Evolutionary conservation across 2,888 invertebrate genomes (phyloP), one percentile per base, ranked within the genome.

Genomic region (Hermaeophaga mercurialis): DNA sequence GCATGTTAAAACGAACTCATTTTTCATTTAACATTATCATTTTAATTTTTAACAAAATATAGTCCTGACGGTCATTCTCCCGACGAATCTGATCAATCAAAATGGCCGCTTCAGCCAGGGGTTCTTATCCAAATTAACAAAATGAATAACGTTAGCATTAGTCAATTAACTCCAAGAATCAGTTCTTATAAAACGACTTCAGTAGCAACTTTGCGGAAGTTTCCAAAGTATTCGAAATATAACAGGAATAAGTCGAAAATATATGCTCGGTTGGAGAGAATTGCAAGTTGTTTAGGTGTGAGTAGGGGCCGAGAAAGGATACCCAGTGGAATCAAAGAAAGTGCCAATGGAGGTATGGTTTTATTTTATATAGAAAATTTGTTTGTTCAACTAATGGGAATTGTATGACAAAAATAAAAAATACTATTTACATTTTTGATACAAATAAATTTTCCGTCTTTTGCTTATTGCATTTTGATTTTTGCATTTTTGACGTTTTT

Each of bases 21-120:
- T n/a, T n/a, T n/a, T n/a, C n/a, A n/a, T n/a, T n/a, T n/a, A n/a
- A n/a, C n/a, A n/a, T n/a, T n/a, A n/a, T n/a, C n/a, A n/a, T n/a
- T 24, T 24, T 8, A 4, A 24, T 24, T 24, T 24, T 18, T n/a
- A n/a, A n/a, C n/a, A n/a, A n/a, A n/a, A n/a, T n/a, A 48, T 64
- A 81, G 81, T 73, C 81, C 82, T 39, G 81, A 82, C 65, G 82
- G 80, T 59, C 73, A 77, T 59, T 75, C 75, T 22, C 75, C 73
- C 12, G 71, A 73, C 36, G 66, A 67, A 31, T 66, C 73, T 9
- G 67, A 69, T 46, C 72, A 72, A 17, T 82, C 86, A 15, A 88
- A 90, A 73, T 94, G 94, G 94, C 94, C 94, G 6, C 78, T 93
- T 58, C 89, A 91, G 72, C 93, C 94, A 1, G 94, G 94, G 48